phyloP scores from a whole-genome alignment of 2,113 vertebrate species.

The Odocoileus virginianus region DNA sequence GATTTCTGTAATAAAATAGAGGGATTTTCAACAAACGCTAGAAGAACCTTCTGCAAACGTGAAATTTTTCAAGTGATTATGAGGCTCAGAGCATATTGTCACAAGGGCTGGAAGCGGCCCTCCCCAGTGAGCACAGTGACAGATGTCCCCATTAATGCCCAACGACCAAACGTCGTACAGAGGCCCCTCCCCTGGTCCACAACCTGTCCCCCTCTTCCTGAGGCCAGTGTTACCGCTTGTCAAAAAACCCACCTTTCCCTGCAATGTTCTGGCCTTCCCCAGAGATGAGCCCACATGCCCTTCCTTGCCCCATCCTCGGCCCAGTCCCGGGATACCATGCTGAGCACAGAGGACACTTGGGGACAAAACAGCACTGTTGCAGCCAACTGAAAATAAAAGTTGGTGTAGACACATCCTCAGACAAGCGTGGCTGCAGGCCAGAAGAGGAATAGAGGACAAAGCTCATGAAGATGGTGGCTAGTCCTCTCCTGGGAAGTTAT shows the following conservation, averaged over 20 bases:
- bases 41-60: slow-evolving; percentile 80
- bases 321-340: not conserved
- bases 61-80: slow-evolving; percentile 85
- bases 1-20: slow-evolving; percentile 85
- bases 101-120: slow-evolving; percentile 63
- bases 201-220: slow-evolving; percentile 77
- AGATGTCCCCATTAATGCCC: slow-evolving; percentile 87
- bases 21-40: slow-evolving; percentile 80
- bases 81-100: slow-evolving; percentile 81
- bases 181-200: slow-evolving; percentile 77
- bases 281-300: not conserved
- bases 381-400: not conserved
- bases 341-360: not conserved
- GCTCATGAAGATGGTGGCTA: not conserved
- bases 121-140: slow-evolving; percentile 74
- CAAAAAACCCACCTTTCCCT: slow-evolving; percentile 21
- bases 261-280: not conserved
- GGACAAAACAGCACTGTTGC: not conserved
- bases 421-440: not conserved
- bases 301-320: no score
- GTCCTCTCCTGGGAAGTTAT: not conserved
- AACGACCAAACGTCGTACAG: slow-evolving; percentile 84
- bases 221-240: slow-evolving; percentile 54
- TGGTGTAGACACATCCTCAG: not conserved
- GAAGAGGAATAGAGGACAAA: not conserved